phyloP scores from a whole-genome alignment of 2,888 invertebrate species.

The Marronus borbonicus region DNA sequence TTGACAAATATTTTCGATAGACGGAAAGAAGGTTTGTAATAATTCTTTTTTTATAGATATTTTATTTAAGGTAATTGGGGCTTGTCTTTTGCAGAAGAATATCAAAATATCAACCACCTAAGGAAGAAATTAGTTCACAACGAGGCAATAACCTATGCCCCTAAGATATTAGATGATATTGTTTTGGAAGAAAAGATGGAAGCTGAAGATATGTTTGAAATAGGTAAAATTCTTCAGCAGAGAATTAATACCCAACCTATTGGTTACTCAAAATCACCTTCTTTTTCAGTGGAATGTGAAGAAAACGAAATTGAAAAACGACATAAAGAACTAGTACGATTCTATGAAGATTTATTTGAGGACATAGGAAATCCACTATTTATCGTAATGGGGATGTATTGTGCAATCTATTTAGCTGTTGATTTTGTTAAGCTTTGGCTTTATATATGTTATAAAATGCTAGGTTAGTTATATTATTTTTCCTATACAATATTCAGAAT shows the following conservation, averaged over 20 bases:
- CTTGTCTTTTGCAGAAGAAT: conserved; percentile 12
- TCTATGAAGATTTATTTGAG: conserved; percentile 35
- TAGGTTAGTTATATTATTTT: not conserved
- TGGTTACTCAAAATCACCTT: not conserved
- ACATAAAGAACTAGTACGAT: conserved; percentile 2
- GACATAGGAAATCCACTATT: conserved; percentile 24
- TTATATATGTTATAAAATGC: conserved; percentile 2
- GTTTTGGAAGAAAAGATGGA: not conserved
- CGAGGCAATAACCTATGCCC: conserved; percentile 17
- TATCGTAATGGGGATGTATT: conserved; percentile 14
- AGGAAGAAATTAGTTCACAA: conserved; percentile 21
- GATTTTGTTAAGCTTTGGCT: conserved; percentile 15
- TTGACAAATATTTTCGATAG: conserved; percentile 14
- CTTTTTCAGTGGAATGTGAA: conserved; percentile 1
- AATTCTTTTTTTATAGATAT: not conserved
- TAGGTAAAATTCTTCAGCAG: not conserved
- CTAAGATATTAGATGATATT: conserved; percentile 36
- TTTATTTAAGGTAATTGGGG: not conserved
- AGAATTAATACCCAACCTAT: no score
- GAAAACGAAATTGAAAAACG: not conserved
- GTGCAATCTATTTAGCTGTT: not conserved
- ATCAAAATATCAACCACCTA: conserved; percentile 13
- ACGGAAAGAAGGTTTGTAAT: not conserved
- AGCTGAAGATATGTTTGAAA: not conserved
- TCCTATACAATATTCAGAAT: not conserved